Evolutionary conservation across 2,888 invertebrate genomes (phyloP), one percentile per base, ranked within the genome.

Genomic region (Heliconius erato): DNA sequence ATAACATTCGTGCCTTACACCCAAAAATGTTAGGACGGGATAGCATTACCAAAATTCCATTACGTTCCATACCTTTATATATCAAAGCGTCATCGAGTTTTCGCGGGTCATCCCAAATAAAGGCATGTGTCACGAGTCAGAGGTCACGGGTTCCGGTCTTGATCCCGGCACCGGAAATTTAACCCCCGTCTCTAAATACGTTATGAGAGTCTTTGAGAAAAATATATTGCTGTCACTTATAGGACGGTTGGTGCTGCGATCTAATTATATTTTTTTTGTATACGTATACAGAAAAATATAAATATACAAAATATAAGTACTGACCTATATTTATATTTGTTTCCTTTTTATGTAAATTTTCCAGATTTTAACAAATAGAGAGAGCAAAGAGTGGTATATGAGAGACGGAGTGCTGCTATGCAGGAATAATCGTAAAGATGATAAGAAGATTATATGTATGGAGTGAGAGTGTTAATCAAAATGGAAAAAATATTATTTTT

Each of bases 111-210:
- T 84, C 74, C 71, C 76, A 82, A 82, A 85, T 85, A 82, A 82
- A 84, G 85, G 84, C 82, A 84, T 83, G 84, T 85, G 84, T 84
- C 82, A 84, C 81, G 82, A 84, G 84, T 84, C 85, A 84, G 77
- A 79, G 84, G 84, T 81, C 82, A 69, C 79, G 74, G 84, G 79
- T 84, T 81, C 85, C 84, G 82, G 79, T 74, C 81, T 44, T 76
- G 84, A 78, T 54, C 32, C 77, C 77, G 79, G 69, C 71, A 32
- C 86, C 86, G 86, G 86, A 87, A 85, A 87, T 87, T 87, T 84
- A 85, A 85, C 86, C 85, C 84, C 85, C 85, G 83, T 82, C 84
- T 84, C 84, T 84, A 84, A 83, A 85, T 86, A 85, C 84, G 83
- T 84, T 86, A 85, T 85, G 82, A 83, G 80, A 80, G 77, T 74